A percentile compares a stretch with the other conserved stretches of the same genome.
Conservation (phyloP, 1,140 invertebrate genomes). For the Diachasmimorpha longicaudata region DNA sequence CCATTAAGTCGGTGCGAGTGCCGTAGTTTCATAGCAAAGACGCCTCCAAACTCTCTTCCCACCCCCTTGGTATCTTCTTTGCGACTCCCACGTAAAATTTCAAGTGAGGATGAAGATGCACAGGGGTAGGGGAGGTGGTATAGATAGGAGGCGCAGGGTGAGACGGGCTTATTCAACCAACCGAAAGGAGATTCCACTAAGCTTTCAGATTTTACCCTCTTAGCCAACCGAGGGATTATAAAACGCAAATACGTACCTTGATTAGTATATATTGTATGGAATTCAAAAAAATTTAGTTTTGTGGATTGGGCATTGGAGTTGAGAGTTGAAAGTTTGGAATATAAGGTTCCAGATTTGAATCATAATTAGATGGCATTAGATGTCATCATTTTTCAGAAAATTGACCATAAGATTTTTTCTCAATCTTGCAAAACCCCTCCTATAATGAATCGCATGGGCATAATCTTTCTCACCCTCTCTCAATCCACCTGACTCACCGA, state of each 20-base stretch:
- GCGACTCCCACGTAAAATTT: conserved; percentile 13
- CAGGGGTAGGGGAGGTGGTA: conserved; percentile 20
- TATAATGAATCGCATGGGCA: too few species aligned
- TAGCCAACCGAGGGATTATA: conserved; percentile 59
- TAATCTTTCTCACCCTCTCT: too few species aligned
- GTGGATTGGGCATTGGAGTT: neutral
- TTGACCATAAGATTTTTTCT: neutral
- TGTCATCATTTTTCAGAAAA: too few species aligned
- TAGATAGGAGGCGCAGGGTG: conserved; percentile 33
- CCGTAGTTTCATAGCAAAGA: conserved; percentile 37
- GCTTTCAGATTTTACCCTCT: conserved; percentile 61
- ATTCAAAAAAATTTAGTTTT: neutral
- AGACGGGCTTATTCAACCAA: conserved; percentile 52
- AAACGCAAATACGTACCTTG: conserved; percentile 62
- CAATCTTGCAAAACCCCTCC: too few species aligned
- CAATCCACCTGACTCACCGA: neutral
- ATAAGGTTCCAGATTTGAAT: too few species aligned
- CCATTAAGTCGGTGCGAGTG: conserved; percentile 52
- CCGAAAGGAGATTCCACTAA: conserved; percentile 60
- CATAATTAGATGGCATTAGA: too few species aligned
- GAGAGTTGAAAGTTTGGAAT: neutral
- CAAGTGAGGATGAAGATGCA: neutral
- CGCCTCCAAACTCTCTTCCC: conserved; percentile 28
- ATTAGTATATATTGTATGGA: conserved; percentile 59
- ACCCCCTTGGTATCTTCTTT: conserved; percentile 1